A percentile compares a stretch with the other conserved stretches of the same genome.
phyloP scores from a whole-genome alignment of 1,140 invertebrate genomes.

The Trialeurodes vaporariorum region DNA sequence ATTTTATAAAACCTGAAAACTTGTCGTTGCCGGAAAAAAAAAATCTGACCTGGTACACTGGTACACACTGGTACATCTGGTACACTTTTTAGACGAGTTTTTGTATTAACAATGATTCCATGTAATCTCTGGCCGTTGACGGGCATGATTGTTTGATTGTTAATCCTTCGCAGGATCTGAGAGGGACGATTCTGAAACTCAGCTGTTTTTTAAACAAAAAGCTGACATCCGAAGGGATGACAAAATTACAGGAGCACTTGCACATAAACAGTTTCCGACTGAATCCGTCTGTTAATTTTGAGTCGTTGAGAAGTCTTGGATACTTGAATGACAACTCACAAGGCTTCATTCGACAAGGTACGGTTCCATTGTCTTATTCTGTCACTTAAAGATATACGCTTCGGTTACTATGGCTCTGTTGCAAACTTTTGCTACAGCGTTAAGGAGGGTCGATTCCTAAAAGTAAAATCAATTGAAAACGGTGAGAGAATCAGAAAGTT shows the following conservation, averaged over 20 bases:
- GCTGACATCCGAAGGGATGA: slow-evolving; percentile 39
- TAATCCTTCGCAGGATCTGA: slow-evolving; percentile 17
- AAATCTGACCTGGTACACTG: no score
- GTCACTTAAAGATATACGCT: background rate
- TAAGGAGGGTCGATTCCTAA: background rate
- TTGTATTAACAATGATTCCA: no score
- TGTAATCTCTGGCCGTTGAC: no score
- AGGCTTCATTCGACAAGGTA: slow-evolving; percentile 27
- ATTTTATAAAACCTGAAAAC: background rate
- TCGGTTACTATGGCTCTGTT: background rate
- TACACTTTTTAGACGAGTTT: background rate
- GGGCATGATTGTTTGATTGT: background rate
- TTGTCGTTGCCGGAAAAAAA: no score
- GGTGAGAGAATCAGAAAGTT: background rate
- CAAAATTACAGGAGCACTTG: slow-evolving; percentile 45
- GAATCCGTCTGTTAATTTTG: slow-evolving; percentile 33
- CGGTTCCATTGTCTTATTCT: slow-evolving; percentile 8
- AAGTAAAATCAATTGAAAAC: background rate
- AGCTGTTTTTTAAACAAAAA: slow-evolving; percentile 44
- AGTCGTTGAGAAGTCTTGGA: slow-evolving; percentile 20
- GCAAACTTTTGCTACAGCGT: background rate
- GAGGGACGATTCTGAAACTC: slow-evolving; percentile 29
- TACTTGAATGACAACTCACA: slow-evolving; percentile 22
- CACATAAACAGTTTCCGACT: slow-evolving; percentile 37
- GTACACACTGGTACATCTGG: no score